phyloP scores from a whole-genome alignment of 2,888 invertebrate species.

The Dichetophora obliterata region DNA sequence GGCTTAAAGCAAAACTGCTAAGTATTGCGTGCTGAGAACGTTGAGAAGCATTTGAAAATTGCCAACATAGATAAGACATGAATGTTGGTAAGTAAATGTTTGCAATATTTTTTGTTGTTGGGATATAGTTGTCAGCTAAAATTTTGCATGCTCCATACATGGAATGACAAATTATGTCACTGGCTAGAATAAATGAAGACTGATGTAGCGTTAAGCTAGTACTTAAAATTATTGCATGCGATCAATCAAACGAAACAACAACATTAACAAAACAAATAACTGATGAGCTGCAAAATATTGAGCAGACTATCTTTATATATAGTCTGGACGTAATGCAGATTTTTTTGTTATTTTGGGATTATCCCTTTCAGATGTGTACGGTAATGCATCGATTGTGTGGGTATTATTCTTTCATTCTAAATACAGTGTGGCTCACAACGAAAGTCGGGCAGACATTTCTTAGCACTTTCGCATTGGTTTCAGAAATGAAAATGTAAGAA shows the following conservation, averaged over 20 bases:
- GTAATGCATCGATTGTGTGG: too few relatives aligned
- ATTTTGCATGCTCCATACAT: conserved; percentile 20
- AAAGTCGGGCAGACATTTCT: too few relatives aligned
- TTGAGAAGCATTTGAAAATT: conserved; percentile 14
- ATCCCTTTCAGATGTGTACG: too few relatives aligned
- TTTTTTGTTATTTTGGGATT: too few relatives aligned
- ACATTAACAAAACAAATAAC: too few relatives aligned
- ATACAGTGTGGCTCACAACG: too few relatives aligned
- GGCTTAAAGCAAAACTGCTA: conserved; percentile 7
- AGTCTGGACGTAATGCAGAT: too few relatives aligned
- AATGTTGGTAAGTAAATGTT: neutral
- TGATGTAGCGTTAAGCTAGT: neutral
- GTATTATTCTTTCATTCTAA: too few relatives aligned
- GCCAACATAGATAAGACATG: neutral
- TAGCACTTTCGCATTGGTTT: too few relatives aligned
- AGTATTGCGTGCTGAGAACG: conserved; percentile 9
- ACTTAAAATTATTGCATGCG: conserved; percentile 6
- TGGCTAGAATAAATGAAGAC: conserved; percentile 13
- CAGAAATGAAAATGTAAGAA: too few relatives aligned
- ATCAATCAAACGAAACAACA: neutral
- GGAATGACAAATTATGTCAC: conserved; percentile 15
- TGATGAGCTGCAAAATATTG: too few relatives aligned
- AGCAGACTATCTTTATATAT: too few relatives aligned
- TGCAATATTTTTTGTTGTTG: neutral
- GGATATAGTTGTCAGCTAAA: neutral